Percentiles rank a stretch among this genome's conserved stretches.
These are phyloP conservation scores for Cataglyphis rosenhaueri DNA, from an alignment of 2,888 invertebrate species.

Conservation along the genomic window DNA sequence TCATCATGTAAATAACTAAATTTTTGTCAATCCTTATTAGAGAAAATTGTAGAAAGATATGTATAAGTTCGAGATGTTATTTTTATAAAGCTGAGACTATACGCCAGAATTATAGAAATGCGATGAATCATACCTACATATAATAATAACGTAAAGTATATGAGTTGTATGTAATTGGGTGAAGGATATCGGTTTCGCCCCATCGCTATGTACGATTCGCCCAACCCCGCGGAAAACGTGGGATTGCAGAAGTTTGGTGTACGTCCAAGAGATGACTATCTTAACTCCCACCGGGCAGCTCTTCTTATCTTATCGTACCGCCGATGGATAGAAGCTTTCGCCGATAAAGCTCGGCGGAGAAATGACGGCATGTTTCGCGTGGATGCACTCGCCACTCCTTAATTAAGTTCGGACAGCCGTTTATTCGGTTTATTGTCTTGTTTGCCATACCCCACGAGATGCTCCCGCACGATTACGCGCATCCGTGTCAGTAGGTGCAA, in stretches of 20 bases:
- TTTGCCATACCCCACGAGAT: slow-evolving; percentile 62
- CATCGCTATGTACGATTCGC: slow-evolving; percentile 76
- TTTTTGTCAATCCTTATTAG: neutral
- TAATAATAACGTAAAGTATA: neutral
- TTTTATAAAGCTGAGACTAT: neutral
- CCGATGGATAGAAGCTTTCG: slow-evolving; percentile 78
- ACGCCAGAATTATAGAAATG: slow-evolving; percentile 1
- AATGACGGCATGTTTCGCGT: slow-evolving; percentile 73
- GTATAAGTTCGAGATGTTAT: neutral
- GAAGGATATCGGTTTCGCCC: slow-evolving; percentile 37
- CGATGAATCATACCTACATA: neutral
- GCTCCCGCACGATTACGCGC: slow-evolving; percentile 51
- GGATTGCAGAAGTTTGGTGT: slow-evolving; percentile 70
- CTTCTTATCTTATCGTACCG: slow-evolving; percentile 79
- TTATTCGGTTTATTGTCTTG: slow-evolving; percentile 75
- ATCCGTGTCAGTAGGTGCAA: slow-evolving; percentile 32
- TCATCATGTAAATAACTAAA: neutral
- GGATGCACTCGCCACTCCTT: slow-evolving; percentile 81
- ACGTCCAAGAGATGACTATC: slow-evolving; percentile 78
- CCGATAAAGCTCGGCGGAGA: slow-evolving; percentile 71
- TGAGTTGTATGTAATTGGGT: slow-evolving; percentile 8
- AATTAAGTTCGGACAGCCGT: slow-evolving; percentile 80
- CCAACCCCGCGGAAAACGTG: slow-evolving; percentile 68
- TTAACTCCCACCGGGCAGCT: slow-evolving; percentile 54
- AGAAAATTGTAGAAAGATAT: neutral